These are phyloP conservation scores for Oscheius onirici DNA, from an alignment of 2,888 invertebrate species.

Conservation along the genomic window DNA sequence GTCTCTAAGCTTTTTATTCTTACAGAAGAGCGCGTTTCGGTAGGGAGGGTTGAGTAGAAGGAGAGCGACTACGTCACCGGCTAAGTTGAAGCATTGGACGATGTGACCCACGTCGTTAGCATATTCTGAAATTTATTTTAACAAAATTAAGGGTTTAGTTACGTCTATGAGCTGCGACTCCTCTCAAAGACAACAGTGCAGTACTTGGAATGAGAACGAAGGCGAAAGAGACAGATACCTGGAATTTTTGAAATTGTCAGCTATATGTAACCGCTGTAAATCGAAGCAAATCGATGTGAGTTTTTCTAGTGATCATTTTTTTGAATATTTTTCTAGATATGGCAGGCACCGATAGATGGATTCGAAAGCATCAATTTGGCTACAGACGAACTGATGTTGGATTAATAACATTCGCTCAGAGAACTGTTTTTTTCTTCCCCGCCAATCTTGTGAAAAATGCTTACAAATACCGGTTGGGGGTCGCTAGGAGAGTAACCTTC, in stretches of 20 bases:
- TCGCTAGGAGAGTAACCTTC: too few relatives aligned
- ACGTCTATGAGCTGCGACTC: conserved; percentile 1
- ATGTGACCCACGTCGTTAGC: not conserved
- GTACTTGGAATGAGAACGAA: not conserved
- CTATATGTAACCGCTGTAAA: too few relatives aligned
- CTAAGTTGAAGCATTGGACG: not conserved
- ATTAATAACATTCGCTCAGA: too few relatives aligned
- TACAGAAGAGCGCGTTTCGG: conserved; percentile 2
- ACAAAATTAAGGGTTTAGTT: not conserved
- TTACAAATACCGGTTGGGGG: too few relatives aligned
- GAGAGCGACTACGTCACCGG: conserved; percentile 2
- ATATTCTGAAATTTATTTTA: not conserved
- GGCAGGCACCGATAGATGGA: too few relatives aligned
- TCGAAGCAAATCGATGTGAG: too few relatives aligned
- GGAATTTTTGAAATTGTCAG: not conserved
- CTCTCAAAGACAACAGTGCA: not conserved
- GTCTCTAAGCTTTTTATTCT: not conserved
- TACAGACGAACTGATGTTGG: too few relatives aligned
- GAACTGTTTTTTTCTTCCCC: too few relatives aligned
- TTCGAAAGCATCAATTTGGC: too few relatives aligned
- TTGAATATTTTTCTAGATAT: too few relatives aligned
- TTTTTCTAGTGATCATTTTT: too few relatives aligned
- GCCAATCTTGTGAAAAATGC: too few relatives aligned
- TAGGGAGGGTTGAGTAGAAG: conserved; percentile 3
- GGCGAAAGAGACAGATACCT: not conserved